Percentiles rank a stretch among this genome's conserved stretches.
phyloP scores from a whole-genome alignment of 2,888 invertebrate species.

The Hofmannophila pseudospretella region DNA sequence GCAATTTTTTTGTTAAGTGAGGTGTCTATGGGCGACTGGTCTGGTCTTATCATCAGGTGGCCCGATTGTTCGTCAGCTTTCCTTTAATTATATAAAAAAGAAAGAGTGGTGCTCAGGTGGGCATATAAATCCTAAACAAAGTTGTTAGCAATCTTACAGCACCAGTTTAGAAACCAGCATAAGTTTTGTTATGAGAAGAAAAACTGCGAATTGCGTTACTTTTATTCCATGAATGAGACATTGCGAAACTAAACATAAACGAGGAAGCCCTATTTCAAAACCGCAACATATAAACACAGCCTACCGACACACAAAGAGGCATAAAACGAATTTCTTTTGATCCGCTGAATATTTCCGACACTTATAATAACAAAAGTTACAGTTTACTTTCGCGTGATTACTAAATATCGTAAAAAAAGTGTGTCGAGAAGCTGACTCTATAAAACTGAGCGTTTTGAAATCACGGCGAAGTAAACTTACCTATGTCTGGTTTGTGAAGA shows the following conservation, averaged over 20 bases:
- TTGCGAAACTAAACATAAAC: background rate
- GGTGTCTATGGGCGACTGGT: no score
- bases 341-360: constrained; percentile 6
- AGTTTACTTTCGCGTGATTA: background rate
- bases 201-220: no score
- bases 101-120: no score
- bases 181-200: background rate
- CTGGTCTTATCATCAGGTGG: no score
- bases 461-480: no score
- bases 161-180: background rate
- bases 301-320: background rate
- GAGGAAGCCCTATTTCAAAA: background rate
- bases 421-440: constrained; percentile 1
- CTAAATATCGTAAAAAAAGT: constrained; percentile 10
- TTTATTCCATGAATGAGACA: background rate
- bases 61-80: no score
- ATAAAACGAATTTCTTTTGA: constrained; percentile 7
- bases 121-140: no score
- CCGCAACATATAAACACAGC: constrained; percentile 3
- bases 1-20: no score
- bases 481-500: no score
- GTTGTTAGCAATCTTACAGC: background rate
- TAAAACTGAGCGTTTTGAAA: background rate
- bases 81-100: no score
- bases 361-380: background rate